Evolutionary conservation across 2,888 invertebrate genomes (phyloP).

Genomic region (Leptinotarsa haldemani): DNA sequence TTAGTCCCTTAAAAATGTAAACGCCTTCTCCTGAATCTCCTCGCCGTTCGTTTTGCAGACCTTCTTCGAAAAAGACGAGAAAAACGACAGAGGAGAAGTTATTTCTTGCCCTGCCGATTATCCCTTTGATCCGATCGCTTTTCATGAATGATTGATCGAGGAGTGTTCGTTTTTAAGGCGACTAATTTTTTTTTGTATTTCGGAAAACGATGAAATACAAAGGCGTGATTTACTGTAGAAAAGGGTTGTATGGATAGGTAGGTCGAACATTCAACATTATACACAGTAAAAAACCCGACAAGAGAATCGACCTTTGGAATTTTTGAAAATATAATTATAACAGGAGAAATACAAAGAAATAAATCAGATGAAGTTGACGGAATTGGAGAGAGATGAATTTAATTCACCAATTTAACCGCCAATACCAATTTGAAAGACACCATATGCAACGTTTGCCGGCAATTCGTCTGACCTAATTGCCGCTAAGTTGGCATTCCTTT

Average conservation of each 20-base stretch:
- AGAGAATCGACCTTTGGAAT: too few species aligned
- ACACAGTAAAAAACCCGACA: too few species aligned
- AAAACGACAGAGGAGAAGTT: slow-evolving; percentile 12
- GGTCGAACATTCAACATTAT: not conserved
- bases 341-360: too few species aligned
- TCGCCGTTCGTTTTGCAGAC: not conserved
- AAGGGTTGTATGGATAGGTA: not conserved
- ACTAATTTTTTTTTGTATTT: slow-evolving; percentile 9
- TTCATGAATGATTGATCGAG: slow-evolving; percentile 21
- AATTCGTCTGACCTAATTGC: too few species aligned
- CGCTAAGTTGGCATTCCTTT: too few species aligned
- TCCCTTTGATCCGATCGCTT: slow-evolving; percentile 24
- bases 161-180: slow-evolving; percentile 1
- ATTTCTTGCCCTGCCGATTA: slow-evolving; percentile 14
- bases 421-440: too few species aligned
- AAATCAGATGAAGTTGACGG: too few species aligned
- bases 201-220: not conserved
- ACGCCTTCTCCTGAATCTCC: slow-evolving; percentile 1
- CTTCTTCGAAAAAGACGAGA: not conserved
- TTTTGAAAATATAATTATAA: too few species aligned
- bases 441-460: too few species aligned
- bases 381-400: too few species aligned
- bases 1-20: slow-evolving; percentile 10
- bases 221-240: not conserved
- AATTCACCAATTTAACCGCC: too few species aligned